Evolutionary conservation across 2,113 vertebrate species (phyloP).

Genomic region (Ahaetulla prasina): DNA sequence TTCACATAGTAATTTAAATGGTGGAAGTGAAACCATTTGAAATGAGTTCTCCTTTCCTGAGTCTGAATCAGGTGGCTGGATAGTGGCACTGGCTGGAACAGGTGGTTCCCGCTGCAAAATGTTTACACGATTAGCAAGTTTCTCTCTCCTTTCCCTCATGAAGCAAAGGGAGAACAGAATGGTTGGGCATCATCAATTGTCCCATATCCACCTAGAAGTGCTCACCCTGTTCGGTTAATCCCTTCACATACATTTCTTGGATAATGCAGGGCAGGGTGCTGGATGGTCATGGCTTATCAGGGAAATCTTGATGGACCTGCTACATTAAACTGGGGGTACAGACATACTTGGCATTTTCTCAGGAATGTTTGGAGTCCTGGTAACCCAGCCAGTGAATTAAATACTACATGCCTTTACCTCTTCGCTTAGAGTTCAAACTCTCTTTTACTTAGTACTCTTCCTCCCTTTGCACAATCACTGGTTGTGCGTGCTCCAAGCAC

Average conservation of each 20-base stretch:
- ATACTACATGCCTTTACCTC: neutral
- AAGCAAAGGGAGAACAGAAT: neutral
- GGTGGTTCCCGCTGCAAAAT: neutral
- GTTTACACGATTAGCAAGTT: neutral
- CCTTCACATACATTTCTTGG: neutral
- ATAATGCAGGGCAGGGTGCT: neutral
- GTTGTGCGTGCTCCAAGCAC: neutral
- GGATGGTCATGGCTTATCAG: neutral
- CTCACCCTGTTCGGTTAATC: neutral
- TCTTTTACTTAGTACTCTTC: neutral
- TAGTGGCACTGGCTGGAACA: neutral
- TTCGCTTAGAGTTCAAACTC: neutral
- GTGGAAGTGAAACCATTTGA: neutral
- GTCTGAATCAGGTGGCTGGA: neutral
- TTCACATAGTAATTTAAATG: neutral
- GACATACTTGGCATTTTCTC: neutral
- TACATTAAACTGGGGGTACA: neutral
- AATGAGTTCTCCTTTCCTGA: neutral
- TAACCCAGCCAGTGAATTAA: neutral
- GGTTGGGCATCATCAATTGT: neutral
- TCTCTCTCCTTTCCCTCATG: neutral
- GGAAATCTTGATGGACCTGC: neutral
- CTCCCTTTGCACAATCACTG: neutral
- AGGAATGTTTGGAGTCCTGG: neutral
- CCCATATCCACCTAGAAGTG: neutral